Base-by-base conservation (phyloP, 2,113 vertebrate genomes). In the Cynoglossus semilaevis region DNA sequence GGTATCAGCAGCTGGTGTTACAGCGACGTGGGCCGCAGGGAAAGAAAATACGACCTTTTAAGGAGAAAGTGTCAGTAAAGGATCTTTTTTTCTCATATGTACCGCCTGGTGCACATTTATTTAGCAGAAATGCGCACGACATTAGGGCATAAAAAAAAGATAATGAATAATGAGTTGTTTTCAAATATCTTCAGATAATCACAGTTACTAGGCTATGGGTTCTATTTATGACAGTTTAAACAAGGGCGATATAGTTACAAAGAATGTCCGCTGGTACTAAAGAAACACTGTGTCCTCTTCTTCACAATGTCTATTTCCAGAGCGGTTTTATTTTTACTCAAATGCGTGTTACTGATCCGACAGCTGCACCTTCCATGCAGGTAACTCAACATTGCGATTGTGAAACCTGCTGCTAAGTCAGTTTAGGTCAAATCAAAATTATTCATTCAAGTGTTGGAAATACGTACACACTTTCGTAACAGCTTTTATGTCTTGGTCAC, bases 1-100 rank as follows among this genome's bases (percentile, higher is more conserved):
- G 37, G 15, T 52, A 40, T 53, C 34, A 64, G 46, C 2, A 14
- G 53, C 50, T 38, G 19, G 51, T 56, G 50, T 54, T 3, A 46
- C 44, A 55, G 1, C 41, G 42, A 16, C 15, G 36, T 14, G 11
- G n/a, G 19, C 11, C 14, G 34, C 34, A 19, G 43, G 62, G 42
- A 58, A 8, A 13, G 40, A 11, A 1, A 38, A 29, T 29, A 38
- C 4, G 5, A 9, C 3, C 14, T 37, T 72, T 59, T n/a, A 50
- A 18, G 38, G 19, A 15, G 9, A 9, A 6, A 14, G n/a, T 56
- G 29, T 6, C 2, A 22, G 17, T 1, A 59, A n/a, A 22, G 1
- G 15, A 38, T 1, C n/a, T 29, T 38, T 9, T 10, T 38, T 38
- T 7, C 37, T 38, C 2, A 38, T 38, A 10, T 38, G 3, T 38